Base-by-base conservation (phyloP, 2,113 vertebrate species). In the Calyptommatus sinebrachiatus region DNA sequence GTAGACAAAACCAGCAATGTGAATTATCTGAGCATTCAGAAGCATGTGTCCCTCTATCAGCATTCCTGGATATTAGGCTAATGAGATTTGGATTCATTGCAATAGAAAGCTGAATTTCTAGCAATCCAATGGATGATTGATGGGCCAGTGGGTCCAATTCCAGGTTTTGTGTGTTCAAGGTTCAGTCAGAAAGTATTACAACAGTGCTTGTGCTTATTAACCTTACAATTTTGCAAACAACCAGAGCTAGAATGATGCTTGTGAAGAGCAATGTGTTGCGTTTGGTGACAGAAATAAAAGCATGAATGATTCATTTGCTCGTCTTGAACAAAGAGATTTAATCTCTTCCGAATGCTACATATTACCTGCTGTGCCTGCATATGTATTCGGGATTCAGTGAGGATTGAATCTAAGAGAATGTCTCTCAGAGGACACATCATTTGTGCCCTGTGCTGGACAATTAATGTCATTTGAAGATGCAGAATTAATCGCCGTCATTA, bases 401-500 rank as follows among this genome's bases (percentile, higher is more conserved):
- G 67, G 50, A 68, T 20, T 50, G 57, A 26, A 69, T 76, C 65
- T 16, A 89, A 62, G 24, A 86, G 85, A 77, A 5, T 53, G 21
- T 71, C 82, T 90, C 83, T 87, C 84, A 77, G 50, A 89, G 76
- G 76, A n/a, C 48, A 85, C 80, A 74, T 87, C 28, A 71, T 79
- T 84, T 68, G 14, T 89, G 73, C 46, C 84, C 48, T 85, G 4
- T 77, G 48, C 62, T 83, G 81, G 84, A 85, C 74, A 89, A 86
- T 87, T 89, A 85, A 87, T 84, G 78, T 77, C 84, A 91, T 87
- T 74, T 88, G 67, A 89, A 78, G 76, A 77, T 72, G 87, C 1
- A 90, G 48, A 89, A 93, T 93, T 91, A 92, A 92, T 81, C 87
- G 72, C 77, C 72, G 61, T 93, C 89, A 90, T 92, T 92, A 88